Base-by-base conservation (phyloP, 1,140 invertebrate genomes). In the Drosophila sproati region DNA sequence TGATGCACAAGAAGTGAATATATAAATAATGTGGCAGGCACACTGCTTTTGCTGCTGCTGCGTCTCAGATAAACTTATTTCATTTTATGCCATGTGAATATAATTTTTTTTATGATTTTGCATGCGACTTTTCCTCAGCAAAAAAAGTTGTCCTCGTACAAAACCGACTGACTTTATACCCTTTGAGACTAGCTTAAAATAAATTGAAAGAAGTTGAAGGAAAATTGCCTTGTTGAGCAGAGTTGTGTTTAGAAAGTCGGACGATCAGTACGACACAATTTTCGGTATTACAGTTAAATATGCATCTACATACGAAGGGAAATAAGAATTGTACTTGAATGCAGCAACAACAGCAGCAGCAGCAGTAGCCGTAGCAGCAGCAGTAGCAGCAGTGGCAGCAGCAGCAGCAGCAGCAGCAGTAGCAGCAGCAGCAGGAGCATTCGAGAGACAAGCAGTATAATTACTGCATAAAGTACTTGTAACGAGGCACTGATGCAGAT, bases 391-490 rank as follows among this genome's bases (percentile, higher is more conserved):
- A 34, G 12, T n/a, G 1, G 67, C 39, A 51, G 28, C 52, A 76
- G 51, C 57, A 35, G 5, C 63, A 67, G 29, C 35, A 51, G 29
- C 66, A 4, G 20, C n/a, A 34, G 12, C 10, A 20, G 20, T 0
- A 20, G 41, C 60, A 45, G 31, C 60, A 64, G 52, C 47, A 50
- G 45, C 64, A 70, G 34, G 73, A 45, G 29, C 54, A 68, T 54
- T 59, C 71, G 32, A 45, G 52, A 86, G 85, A 89, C 85, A 88
- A 88, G 85, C 89, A 78, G 73, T 81, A 80, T 80, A 89, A 89
- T 89, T 89, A 89, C 85, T 85, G 80, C 85, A 89, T 89, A 89
- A 89, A 85, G 85, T 85, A 88, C 85, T 88, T 89, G 85, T 73
- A 83, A 83, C 76, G 77, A 82, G 79, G 57, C 79, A 43, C 39